A percentile compares a stretch with the other conserved stretches of the same genome.
Conservation (phyloP, 2,797 vertebrate genomes). For the Acanthis flammea region DNA sequence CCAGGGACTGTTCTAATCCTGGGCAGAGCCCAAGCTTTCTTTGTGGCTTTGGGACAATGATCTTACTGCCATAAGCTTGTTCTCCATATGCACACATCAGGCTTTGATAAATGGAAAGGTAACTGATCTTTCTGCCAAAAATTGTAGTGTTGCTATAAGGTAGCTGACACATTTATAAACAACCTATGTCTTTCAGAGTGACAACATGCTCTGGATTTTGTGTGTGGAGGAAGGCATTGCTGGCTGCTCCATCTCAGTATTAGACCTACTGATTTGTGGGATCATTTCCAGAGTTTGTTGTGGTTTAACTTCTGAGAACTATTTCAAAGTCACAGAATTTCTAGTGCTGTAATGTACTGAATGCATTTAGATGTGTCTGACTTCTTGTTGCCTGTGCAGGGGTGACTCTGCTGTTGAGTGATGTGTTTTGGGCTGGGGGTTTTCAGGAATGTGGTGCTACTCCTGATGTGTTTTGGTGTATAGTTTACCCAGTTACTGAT, state of each 20-base stretch:
- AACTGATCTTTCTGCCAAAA: background rate
- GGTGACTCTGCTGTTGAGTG: background rate
- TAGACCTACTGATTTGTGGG: background rate
- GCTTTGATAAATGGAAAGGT: background rate
- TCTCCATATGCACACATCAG: background rate
- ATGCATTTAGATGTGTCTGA: background rate
- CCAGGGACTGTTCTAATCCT: background rate
- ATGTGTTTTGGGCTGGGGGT: background rate
- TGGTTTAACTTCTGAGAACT: background rate
- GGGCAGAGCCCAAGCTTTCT: background rate
- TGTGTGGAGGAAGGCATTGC: background rate
- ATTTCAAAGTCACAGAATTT: background rate
- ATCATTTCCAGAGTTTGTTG: background rate
- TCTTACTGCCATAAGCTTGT: background rate
- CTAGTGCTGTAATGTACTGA: background rate
- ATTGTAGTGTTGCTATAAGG: background rate
- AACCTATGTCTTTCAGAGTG: background rate
- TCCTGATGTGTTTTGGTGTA: background rate
- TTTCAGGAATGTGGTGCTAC: background rate
- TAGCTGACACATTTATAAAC: background rate
- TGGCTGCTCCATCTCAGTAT: background rate
- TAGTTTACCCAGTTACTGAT: background rate
- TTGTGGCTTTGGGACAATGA: background rate
- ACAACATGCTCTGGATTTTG: background rate
- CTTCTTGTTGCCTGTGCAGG: background rate